Percentiles rank a stretch among this genome's conserved stretches.
These are phyloP conservation scores for Epicampocera succincta DNA, from an alignment of 2,888 invertebrate species.

Conservation along the genomic window DNA sequence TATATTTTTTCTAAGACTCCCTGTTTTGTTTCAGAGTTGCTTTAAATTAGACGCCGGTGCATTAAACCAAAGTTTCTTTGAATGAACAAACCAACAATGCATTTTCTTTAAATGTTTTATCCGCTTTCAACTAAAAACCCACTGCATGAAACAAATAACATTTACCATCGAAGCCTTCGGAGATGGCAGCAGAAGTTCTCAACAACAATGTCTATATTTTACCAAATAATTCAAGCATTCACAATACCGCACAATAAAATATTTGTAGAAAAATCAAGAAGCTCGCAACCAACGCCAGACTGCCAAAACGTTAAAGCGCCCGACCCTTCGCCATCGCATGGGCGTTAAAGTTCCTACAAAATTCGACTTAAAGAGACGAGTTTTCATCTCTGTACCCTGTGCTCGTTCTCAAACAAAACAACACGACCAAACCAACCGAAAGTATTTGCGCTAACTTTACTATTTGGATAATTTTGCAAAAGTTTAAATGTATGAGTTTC, in stretches of 20 bases:
- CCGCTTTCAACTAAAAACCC: background rate
- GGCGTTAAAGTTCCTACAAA: constrained; percentile 44
- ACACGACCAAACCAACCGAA: constrained; percentile 1
- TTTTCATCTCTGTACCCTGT: background rate
- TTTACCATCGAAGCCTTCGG: constrained; percentile 4
- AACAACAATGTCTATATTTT: constrained; percentile 19
- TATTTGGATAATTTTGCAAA: constrained; percentile 25
- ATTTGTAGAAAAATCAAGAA: constrained; percentile 7
- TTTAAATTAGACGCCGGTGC: too few species aligned
- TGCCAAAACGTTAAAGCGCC: constrained; percentile 8
- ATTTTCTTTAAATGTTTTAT: background rate
- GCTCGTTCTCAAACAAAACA: constrained; percentile 10
- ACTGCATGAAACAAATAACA: background rate
- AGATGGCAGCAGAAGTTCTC: background rate
- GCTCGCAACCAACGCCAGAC: constrained; percentile 4
- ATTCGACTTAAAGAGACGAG: constrained; percentile 22
- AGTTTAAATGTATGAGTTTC: constrained; percentile 23
- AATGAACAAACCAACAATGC: background rate
- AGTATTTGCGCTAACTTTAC: constrained; percentile 31
- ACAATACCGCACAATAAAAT: constrained; percentile 64
- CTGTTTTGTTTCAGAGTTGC: too few species aligned
- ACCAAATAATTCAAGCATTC: constrained; percentile 62
- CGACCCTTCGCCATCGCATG: constrained; percentile 25
- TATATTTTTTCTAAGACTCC: too few species aligned
- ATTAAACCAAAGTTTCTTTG: too few species aligned